Conservation (phyloP, 2,113 vertebrate species). For the Mobula hypostoma region DNA sequence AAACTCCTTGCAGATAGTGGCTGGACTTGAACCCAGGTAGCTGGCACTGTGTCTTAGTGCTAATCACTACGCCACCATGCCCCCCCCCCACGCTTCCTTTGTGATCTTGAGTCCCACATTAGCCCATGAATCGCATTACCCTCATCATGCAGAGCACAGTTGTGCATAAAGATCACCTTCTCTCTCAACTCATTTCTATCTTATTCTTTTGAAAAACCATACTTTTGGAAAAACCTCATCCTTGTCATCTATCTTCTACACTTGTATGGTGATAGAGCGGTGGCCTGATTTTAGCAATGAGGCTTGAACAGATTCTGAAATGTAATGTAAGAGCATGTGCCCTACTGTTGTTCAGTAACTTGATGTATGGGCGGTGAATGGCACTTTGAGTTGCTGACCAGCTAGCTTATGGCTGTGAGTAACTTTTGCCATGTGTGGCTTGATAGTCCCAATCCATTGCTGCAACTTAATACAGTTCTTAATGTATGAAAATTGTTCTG, state of each 20-base stretch:
- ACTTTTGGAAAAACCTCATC: neutral
- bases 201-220: neutral
- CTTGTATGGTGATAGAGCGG: neutral
- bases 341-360: neutral
- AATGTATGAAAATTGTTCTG: neutral
- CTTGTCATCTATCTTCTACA: neutral
- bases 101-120: neutral
- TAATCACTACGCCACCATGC: too few relatives aligned
- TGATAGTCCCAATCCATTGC: neutral
- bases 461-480: neutral
- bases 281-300: neutral
- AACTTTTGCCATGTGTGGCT: neutral
- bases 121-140: neutral
- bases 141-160: neutral
- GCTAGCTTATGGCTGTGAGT: neutral
- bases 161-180: neutral
- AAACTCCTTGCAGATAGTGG: too few relatives aligned
- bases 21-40: too few relatives aligned
- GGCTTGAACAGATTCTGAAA: neutral
- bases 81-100: neutral
- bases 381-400: neutral
- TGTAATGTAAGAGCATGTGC: neutral
- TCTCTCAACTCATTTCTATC: neutral
- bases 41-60: too few relatives aligned
- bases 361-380: neutral